Evolutionary conservation across 92 coral and sea anemone species (phyloP).

Genomic region (Phenganax subtilis): DNA sequence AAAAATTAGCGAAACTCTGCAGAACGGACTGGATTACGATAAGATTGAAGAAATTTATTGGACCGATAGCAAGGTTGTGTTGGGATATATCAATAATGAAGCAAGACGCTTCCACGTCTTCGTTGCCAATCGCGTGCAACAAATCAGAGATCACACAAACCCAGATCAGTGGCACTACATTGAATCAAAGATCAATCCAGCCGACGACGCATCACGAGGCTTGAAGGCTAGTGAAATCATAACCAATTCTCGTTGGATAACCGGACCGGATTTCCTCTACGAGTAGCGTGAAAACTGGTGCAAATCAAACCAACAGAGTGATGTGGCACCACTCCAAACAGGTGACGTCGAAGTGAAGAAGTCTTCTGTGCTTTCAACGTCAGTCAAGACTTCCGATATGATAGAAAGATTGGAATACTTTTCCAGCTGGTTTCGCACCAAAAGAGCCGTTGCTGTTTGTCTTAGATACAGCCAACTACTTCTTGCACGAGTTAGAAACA

Average conservation of each 20-base stretch:
- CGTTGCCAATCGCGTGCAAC: conserved; percentile 49
- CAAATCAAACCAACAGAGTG: neutral
- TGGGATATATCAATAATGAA: conserved; percentile 49
- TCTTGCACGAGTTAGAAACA: neutral
- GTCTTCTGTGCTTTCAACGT: conserved; percentile 4
- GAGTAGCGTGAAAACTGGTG: conserved; percentile 22
- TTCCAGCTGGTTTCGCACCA: conserved; percentile 46
- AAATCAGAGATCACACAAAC: conserved; percentile 34
- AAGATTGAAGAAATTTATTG: conserved; percentile 32
- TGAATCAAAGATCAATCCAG: conserved; percentile 44
- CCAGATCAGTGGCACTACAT: conserved; percentile 45
- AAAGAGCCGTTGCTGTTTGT: conserved; percentile 36
- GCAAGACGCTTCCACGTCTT: conserved; percentile 47
- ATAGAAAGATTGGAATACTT: conserved; percentile 32
- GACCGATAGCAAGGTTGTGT: conserved; percentile 53
- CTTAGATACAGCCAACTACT: conserved; percentile 16
- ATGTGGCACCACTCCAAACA: neutral
- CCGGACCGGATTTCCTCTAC: conserved; percentile 48
- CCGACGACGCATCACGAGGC: conserved; percentile 54
- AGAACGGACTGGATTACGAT: conserved; percentile 19
- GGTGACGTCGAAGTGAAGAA: conserved; percentile 55
- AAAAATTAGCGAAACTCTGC: conserved; percentile 32
- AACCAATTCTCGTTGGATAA: conserved; percentile 33
- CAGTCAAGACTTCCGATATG: conserved; percentile 10
- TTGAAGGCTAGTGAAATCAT: conserved; percentile 31